Evolutionary conservation across 2,113 vertebrate species (phyloP), one percentile per base, ranked within the genome.

Genomic region (Perccottus glenii): DNA sequence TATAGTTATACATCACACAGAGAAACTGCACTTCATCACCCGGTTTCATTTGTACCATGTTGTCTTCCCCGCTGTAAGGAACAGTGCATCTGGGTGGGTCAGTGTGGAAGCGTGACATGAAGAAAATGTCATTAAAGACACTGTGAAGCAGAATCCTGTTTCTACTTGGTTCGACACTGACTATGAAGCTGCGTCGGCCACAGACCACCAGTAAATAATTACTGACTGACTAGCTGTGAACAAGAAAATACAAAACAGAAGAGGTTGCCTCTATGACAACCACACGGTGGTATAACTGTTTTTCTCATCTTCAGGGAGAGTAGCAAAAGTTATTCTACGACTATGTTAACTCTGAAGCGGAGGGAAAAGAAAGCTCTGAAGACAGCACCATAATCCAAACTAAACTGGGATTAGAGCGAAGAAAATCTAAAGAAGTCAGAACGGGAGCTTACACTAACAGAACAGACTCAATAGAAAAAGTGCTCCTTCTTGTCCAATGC

Each of bases 401-500:
- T 87, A 85, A 87, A 85, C 69, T 80, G 75, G 81, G 84, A 89
- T 88, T 85, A 87, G 69, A 80, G 80, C 69, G 52, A 75, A 82
- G 80, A 60, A 65, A 78, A 82, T 80, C 69, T 70, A 67, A 66
- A 70, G 67, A 35, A 74, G 75, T 79, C 64, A 40, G 55, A 80
- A 77, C 60, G 62, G 77, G 70, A 72, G 76, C 50, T 40, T 44
- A 75, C 65, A 62, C 65, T 75, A 61, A 77, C 27, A 69, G 71
- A 75, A 74, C 58, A 78, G 66, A 90, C 85, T 84, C 86, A 73
- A 84, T 60, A 71, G 80, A 78, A 81, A 69, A 79, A 87, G 73
- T 74, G 70, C 79, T 75, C 48, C 49, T 63, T 85, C 60, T 46
- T 64, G 52, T 85, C 72, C 68, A n/a, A 2, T 67, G 71, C 73